A percentile compares a stretch with the other conserved stretches of the same genome.
Evolutionary conservation across 2,797 vertebrate genomes (phyloP).

Genomic region (Brachymystax lenok): DNA sequence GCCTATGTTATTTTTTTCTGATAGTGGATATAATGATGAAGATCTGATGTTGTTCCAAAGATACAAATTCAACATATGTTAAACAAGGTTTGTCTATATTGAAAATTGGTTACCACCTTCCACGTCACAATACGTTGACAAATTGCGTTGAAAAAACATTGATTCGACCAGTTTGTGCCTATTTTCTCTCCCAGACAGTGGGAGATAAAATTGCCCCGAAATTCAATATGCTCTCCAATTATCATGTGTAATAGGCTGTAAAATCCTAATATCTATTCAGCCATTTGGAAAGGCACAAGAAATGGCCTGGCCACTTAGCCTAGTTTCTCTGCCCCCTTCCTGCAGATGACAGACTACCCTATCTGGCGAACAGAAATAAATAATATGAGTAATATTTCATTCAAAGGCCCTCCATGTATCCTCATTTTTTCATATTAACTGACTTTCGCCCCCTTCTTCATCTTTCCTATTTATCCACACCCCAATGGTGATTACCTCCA

Average conservation of each 20-base stretch:
- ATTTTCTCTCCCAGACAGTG: no score
- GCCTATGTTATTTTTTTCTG: no score
- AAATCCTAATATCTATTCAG: constrained; percentile 83
- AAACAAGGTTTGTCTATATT: no score
- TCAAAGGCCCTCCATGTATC: constrained; percentile 69
- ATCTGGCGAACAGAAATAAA: constrained; percentile 71
- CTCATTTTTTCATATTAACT: constrained; percentile 73
- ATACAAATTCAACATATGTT: no score
- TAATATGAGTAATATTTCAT: constrained; percentile 79
- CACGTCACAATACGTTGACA: no score
- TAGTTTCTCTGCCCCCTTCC: constrained; percentile 71
- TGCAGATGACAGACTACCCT: constrained; percentile 77
- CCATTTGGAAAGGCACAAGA: constrained; percentile 77
- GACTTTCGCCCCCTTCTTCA: constrained; percentile 49
- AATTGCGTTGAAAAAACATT: no score
- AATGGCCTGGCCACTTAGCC: constrained; percentile 80
- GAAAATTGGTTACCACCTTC: no score
- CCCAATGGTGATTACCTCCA: constrained; percentile 62
- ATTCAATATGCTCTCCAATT: constrained; percentile 81
- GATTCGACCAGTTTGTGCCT: no score
- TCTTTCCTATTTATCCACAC: constrained; percentile 59
- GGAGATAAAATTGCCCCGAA: constrained; percentile 68
- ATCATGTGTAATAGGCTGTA: constrained; percentile 84
- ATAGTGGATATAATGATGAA: no score
- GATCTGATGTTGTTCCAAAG: no score